Conservation (phyloP, 2,797 vertebrate species). For the Hydrocynus forskahlii region DNA sequence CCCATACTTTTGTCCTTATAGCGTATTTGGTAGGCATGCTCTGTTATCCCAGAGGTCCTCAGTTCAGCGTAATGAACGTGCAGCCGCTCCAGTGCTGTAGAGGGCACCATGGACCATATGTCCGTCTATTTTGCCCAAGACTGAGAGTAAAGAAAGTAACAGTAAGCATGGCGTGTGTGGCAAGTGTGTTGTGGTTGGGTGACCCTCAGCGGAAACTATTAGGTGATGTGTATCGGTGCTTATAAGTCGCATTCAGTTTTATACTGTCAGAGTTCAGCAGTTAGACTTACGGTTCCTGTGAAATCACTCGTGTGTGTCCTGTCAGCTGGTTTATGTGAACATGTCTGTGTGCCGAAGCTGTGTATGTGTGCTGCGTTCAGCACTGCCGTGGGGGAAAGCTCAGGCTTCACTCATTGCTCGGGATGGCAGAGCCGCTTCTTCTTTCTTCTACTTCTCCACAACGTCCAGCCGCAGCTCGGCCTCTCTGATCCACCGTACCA, state of each 20-base stretch:
- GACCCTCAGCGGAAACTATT: too few species aligned
- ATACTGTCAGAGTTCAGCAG: not conserved
- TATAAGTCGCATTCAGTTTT: not conserved
- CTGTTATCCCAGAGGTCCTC: too few species aligned
- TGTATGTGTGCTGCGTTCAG: slow-evolving; percentile 58
- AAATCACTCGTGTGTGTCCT: not conserved
- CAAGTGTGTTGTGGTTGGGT: not conserved
- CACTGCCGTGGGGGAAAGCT: slow-evolving; percentile 27
- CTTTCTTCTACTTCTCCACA: not conserved
- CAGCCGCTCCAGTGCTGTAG: not conserved
- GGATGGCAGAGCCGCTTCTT: not conserved
- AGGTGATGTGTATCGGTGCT: not conserved
- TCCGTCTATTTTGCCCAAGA: not conserved
- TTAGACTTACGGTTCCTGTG: not conserved
- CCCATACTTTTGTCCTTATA: too few species aligned
- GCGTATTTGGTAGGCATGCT: too few species aligned
- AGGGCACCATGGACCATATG: not conserved
- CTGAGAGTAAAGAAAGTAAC: not conserved
- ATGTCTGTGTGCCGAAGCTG: slow-evolving; percentile 67
- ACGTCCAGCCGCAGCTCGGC: not conserved
- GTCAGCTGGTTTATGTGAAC: not conserved
- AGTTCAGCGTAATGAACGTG: not conserved
- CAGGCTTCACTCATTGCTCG: slow-evolving; percentile 8
- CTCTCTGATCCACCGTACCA: not conserved
- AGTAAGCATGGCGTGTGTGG: not conserved